Base-by-base conservation (phyloP, 1,140 invertebrate species). In the Drosophila mojavensis region DNA sequence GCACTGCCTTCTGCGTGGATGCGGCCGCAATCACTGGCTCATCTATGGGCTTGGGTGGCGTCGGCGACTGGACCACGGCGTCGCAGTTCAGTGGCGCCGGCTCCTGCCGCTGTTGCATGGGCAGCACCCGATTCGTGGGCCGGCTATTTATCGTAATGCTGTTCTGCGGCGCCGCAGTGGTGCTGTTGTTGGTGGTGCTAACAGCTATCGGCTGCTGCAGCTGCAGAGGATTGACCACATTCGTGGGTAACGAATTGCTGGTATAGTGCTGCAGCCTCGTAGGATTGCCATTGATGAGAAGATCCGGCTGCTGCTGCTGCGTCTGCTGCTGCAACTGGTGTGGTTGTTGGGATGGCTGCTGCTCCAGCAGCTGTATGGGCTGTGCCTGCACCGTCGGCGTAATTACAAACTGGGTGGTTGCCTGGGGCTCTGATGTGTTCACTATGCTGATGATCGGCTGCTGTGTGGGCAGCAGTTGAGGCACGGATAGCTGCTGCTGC, bases 121-220 rank as follows among this genome's bases (percentile, higher is more conserved):
- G 96, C 33, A 96, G 78, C 11, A 96, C 96, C 61, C 96, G 93
- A 85, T 96, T 96, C 93, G 96, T 96, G 15, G 96, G 96, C 62
- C 95, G 92, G 81, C 93, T 90, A 54, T 75, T 74, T 50, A 78
- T 65, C 59, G 78, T 81, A 54, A 90, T 74, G 66, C 60, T 93
- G 24, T 55, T 58, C 48, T 45, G 20, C 13, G 39, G 59, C 10
- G 51, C 24, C 20, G 51, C 45, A 13, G 55, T 66, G 36, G 75
- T 74, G 10, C 47, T 74, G 43, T 45, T 70, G 53, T 43, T 70
- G 53, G 45, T 76, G 30, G 59, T 65, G 41, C 55, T 58, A 93
- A 70, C 69, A 1, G 79, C 66, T 1, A 68, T 51, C 55, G 56
- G 17, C 26, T 56, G 55, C 20, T 82, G 83, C 24, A 82, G 89